Evolutionary conservation across 2,888 invertebrate genomes (phyloP), one percentile per base, ranked within the genome.

Genomic region (Diaphora mendica): DNA sequence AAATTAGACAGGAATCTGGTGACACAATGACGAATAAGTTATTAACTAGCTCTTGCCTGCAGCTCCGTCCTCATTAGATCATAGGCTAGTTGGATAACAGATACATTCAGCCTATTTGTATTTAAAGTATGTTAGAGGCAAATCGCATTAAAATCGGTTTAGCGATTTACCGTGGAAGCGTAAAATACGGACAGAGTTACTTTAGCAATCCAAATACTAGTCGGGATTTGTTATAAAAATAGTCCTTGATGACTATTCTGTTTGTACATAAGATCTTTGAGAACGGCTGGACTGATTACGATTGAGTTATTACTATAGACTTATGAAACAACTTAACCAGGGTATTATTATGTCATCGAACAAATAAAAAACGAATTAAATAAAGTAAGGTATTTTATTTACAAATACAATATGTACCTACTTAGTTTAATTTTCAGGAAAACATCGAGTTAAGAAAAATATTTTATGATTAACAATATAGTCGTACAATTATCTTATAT

Each of bases 331-430:
- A 44, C 4, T 44, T 44, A 13, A 15, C 15, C 44, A 9, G 11
- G 11, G 11, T 39, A 39, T 39, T 66, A 15, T 65, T 17, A 26
- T 66, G 17, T 17, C n/a, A 44, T 8, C 20, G 9, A 44, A 55
- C 26, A 55, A 71, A 48, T 39, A 39, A 66, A 76, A 75, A 68
- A 67, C 66, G 1, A n/a, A 71, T n/a, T 55, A 55, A 68, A 51
- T 74, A 79, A 83, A 82, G 82, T 84, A 80, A 68, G 72, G 80
- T 76, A 77, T 84, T 85, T 80, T 86, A 82, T 86, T 85, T 85
- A 84, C 83, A 86, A 76, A 79, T 85, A 79, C 71, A 73, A 68
- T 75, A 72, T 69, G 70, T 72, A 68, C 35, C 30, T 44, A 67
- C 73, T 79, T 69, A 70, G 69, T 78, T 79, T 70, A 44, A 64